A percentile compares a stretch with the other conserved stretches of the same genome.
Evolutionary conservation across 2,113 vertebrate species (phyloP).

Genomic region (Desmodus rotundus): DNA sequence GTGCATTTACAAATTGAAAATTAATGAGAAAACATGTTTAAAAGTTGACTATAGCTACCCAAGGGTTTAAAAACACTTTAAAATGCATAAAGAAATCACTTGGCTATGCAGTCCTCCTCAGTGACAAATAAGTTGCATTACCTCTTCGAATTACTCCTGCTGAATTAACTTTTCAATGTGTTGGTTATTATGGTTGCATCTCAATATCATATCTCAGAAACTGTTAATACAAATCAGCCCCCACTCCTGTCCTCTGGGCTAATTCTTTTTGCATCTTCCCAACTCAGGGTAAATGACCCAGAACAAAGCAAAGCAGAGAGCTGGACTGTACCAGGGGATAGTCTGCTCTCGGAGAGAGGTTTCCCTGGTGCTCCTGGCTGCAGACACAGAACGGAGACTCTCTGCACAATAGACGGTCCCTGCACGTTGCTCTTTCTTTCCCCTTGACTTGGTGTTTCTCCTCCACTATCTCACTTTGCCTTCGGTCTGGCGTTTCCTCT

Average conservation of each 20-base stretch:
- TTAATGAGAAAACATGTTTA: slow-evolving; percentile 73
- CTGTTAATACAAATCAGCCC: slow-evolving; percentile 20
- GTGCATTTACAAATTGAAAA: slow-evolving; percentile 75
- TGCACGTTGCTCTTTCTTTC: background rate
- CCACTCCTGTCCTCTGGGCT: background rate
- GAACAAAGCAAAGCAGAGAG: slow-evolving; percentile 32
- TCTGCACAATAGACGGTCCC: background rate
- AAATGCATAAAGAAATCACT: slow-evolving; percentile 62
- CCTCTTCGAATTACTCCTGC: slow-evolving; percentile 67
- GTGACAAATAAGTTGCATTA: slow-evolving; percentile 65
- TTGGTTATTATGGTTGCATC: slow-evolving; percentile 38
- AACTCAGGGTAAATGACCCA: slow-evolving; percentile 54
- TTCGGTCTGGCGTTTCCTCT: background rate
- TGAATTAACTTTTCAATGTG: slow-evolving; percentile 65
- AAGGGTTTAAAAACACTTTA: slow-evolving; percentile 62
- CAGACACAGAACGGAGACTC: background rate
- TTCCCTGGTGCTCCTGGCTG: background rate
- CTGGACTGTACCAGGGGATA: background rate
- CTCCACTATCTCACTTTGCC: background rate
- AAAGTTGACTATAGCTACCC: slow-evolving; percentile 65
- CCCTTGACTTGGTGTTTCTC: background rate
- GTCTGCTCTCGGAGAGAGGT: background rate
- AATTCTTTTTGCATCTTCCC: slow-evolving; percentile 59
- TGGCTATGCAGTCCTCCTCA: slow-evolving; percentile 53
- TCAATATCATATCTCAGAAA: slow-evolving; percentile 45